These are phyloP conservation scores for Gambelia wislizenii DNA, from an alignment of 2,797 vertebrate species.

Conservation along the genomic window DNA sequence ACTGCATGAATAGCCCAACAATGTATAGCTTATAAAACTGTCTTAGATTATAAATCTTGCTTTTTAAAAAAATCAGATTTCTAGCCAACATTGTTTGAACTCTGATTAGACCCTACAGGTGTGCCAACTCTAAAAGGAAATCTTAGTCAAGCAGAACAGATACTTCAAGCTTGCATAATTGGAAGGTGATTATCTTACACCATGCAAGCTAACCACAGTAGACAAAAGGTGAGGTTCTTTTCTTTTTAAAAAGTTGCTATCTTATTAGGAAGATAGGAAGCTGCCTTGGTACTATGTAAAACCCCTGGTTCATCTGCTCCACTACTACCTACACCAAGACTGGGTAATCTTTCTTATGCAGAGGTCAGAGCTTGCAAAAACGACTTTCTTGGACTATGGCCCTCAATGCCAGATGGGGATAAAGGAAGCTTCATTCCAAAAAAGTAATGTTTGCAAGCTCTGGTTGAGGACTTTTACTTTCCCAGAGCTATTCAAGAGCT, in stretches of 20 bases:
- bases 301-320: not conserved
- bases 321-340: not conserved
- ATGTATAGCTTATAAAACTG: constrained; percentile 19
- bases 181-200: constrained; percentile 41
- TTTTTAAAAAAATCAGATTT: not conserved
- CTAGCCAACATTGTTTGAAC: constrained; percentile 25
- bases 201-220: not conserved
- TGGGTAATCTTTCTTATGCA: not conserved
- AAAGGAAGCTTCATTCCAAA: too few relatives aligned
- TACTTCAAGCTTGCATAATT: not conserved
- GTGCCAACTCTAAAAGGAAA: not conserved
- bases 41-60: constrained; percentile 9
- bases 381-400: too few relatives aligned
- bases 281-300: not conserved
- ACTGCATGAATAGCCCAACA: not conserved
- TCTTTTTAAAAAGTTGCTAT: not conserved
- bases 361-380: not conserved
- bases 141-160: constrained; percentile 17
- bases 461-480: too few relatives aligned
- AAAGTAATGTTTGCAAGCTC: too few relatives aligned
- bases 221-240: constrained; percentile 30
- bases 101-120: constrained; percentile 19
- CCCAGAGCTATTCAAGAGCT: too few relatives aligned
- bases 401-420: too few relatives aligned
- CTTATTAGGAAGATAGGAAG: not conserved